A percentile compares a stretch with the other conserved stretches of the same genome.
Conservation (phyloP, 37 sponge, comb jelly and placozoan genomes). For the Spongilla lacustris region DNA sequence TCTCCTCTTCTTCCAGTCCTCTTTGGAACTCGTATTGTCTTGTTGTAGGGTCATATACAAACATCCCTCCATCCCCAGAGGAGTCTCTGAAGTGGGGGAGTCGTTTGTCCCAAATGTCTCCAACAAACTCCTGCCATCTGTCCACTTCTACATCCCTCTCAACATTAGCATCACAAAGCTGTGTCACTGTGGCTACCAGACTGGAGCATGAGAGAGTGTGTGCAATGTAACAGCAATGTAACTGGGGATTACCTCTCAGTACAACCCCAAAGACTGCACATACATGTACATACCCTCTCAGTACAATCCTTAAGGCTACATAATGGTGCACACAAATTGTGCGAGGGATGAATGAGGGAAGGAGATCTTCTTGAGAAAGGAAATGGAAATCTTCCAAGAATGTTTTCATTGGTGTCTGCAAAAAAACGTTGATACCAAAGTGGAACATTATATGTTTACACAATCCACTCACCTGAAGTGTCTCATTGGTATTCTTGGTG, state of each 20-base stretch:
- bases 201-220: not conserved
- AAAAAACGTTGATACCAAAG: not conserved
- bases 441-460: not conserved
- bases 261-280: too few species aligned
- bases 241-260: too few species aligned
- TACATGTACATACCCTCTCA: slow-evolving; percentile 29
- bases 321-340: slow-evolving; percentile 44
- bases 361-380: slow-evolving; percentile 13
- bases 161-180: not conserved
- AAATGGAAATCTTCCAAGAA: slow-evolving; percentile 25
- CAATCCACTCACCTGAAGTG: slow-evolving; percentile 15
- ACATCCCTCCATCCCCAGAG: not conserved
- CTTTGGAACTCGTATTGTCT: not conserved
- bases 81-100: slow-evolving; percentile 30
- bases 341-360: slow-evolving; percentile 33
- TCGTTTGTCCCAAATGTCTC: slow-evolving; percentile 42
- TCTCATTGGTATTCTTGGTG: slow-evolving; percentile 23
- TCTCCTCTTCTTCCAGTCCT: not conserved
- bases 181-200: slow-evolving; percentile 12
- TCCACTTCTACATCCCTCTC: slow-evolving; percentile 13
- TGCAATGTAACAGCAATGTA: not conserved
- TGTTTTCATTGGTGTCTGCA: slow-evolving; percentile 19
- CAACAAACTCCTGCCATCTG: slow-evolving; percentile 47
- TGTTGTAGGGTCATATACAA: not conserved
- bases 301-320: slow-evolving; percentile 39